Evolutionary conservation across 1,140 invertebrate genomes (phyloP).

Genomic region (Euura lappo): DNA sequence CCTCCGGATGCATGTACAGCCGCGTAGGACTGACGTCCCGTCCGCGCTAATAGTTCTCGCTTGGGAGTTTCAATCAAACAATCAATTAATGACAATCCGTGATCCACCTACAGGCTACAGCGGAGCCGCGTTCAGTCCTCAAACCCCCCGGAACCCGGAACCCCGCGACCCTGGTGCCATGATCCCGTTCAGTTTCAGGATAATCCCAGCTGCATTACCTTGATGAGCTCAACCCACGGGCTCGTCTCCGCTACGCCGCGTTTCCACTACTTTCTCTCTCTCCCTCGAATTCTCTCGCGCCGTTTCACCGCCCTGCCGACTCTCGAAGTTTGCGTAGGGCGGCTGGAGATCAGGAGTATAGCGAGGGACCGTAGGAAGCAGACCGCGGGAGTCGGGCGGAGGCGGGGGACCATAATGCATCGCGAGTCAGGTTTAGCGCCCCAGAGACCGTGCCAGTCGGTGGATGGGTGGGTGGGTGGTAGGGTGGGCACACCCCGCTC

Average conservation of each 20-base stretch:
- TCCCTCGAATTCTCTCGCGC: no score
- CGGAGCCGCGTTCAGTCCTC: not conserved
- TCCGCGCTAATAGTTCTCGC: not conserved
- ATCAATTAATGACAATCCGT: not conserved
- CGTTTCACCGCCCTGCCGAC: not conserved
- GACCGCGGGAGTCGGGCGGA: not conserved
- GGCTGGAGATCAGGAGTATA: no score
- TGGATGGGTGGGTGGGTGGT: not conserved
- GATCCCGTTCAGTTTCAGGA: conserved; percentile 2
- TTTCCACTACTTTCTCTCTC: conserved; percentile 2
- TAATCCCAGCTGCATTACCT: conserved; percentile 2
- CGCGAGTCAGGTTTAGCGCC: conserved; percentile 1
- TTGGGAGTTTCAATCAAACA: not conserved
- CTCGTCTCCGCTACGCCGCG: not conserved
- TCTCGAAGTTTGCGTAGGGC: not conserved
- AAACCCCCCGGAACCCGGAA: not conserved
- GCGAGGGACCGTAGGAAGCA: no score
- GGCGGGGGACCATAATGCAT: not conserved
- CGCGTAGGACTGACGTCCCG: conserved; percentile 14
- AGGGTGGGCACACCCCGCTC: not conserved
- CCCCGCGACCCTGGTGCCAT: not conserved
- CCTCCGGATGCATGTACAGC: conserved; percentile 22
- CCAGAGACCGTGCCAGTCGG: not conserved
- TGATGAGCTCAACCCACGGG: not conserved
- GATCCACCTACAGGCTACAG: not conserved